Base-by-base conservation (phyloP, 2,113 vertebrate genomes). In the Eretmochelys imbricata region DNA sequence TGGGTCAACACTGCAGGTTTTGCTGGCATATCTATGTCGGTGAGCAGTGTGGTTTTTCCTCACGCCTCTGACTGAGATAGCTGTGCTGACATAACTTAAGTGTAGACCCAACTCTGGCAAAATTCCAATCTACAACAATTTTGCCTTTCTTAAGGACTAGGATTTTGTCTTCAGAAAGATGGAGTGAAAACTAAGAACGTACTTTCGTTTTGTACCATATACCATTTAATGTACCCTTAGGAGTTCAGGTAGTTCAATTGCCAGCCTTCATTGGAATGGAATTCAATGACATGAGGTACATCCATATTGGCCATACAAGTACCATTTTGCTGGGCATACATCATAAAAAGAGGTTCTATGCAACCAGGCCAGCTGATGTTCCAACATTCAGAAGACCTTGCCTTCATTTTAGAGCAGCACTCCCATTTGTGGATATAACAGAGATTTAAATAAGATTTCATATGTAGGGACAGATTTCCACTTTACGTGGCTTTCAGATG, bases 251-350 rank as follows among this genome's bases (percentile, higher is more conserved):
- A 59, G 75, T 1, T 51, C 0, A 0, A 49, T 14, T 50, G 51
- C 8, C 0, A 0, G 3, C 65, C 35, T 78, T 51, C 1, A 48
- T 1, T 0, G 19, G 38, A 87, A 7, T 3, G 1, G 38, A 75
- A 49, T 46, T 27, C 54, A 75, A 22, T 9, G 6, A 49, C 0
- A 11, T 27, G 29, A 0, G 6, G 24, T 79, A 62, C 19, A 4
- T 35, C 55, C 20, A 46, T n/a, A 90, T 46, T 46, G 49, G 4
- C 48, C 46, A 46, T 54, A 59, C n/a, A 50, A 35, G 87, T 53
- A 48, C 48, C 24, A 88, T 31, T 42, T 29, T 0, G 0, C 10
- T 6, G 13, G 48, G 6, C 19, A 29, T 10, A 42, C 14, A 82
- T 2, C 84, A 53, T 29, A 2, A 78, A 72, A n/a, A 2, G 13